Conservation (phyloP, 2,113 vertebrate species). For the Ellobius talpinus region DNA sequence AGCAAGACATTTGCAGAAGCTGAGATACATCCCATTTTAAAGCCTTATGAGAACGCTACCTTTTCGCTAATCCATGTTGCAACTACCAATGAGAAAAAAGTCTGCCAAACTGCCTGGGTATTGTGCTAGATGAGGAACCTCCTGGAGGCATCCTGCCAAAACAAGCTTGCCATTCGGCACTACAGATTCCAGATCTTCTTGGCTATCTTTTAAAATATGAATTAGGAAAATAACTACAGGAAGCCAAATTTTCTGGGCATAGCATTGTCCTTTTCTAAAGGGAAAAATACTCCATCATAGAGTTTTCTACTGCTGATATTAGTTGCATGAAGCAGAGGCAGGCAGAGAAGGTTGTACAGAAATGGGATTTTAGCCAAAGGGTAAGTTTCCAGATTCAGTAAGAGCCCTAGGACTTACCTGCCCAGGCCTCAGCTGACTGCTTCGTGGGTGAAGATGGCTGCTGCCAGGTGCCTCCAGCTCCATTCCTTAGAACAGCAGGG, state of each 20-base stretch:
- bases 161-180: background rate
- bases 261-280: background rate
- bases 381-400: background rate
- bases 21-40: background rate
- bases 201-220: background rate
- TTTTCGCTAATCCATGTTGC: background rate
- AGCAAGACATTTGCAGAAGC: background rate
- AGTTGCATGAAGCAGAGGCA: background rate
- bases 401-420: too few relatives aligned
- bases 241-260: background rate
- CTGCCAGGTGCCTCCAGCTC: background rate
- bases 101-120: background rate
- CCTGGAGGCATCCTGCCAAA: background rate
- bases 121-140: background rate
- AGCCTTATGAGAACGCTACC: background rate
- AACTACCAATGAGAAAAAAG: background rate
- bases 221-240: background rate
- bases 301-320: background rate
- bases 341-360: background rate
- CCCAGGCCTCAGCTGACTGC: background rate
- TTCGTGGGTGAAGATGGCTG: too few relatives aligned
- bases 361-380: background rate
- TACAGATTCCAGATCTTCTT: background rate
- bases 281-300: background rate
- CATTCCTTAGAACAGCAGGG: background rate